Base-by-base conservation (phyloP, 2,797 vertebrate species). In the Rhabdophis nuchalis region DNA sequence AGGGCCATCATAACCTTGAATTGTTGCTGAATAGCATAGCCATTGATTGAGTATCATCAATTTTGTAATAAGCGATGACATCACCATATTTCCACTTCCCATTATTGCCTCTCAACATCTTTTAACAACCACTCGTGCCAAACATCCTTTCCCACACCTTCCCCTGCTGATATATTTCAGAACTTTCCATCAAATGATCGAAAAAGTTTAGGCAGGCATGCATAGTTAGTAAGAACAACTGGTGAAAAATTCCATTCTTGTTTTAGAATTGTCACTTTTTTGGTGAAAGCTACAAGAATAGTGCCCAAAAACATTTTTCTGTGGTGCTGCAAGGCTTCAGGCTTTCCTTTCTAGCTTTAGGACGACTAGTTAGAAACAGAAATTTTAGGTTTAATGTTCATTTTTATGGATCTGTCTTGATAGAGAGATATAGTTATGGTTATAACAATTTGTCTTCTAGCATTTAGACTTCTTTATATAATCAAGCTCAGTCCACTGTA, bases 281-380 rank as follows among this genome's bases (percentile, higher is more conserved):
- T 50, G 92, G 23, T 25, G 88, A 93, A 88, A 94, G 5, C 32
- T 58, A n/a, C 90, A 88, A 88, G 54, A 2, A 3, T 93, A 60
- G 16, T 92, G 54, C 60, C 68, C 68, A 94, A 90, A 36, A 93
- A 61, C 36, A 90, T 1, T 0, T 61, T 95, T 93, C 87, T 90
- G 0, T 0, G 27, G 0, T 0, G 27, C 56, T 90, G 5, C 68
- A 53, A 93, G 54, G 54, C 41, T 61, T 18, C 3, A 0, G 0
- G 3, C 2, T 41, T 25, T 50, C 41, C 8, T 89, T 94, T 88
- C 25, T 89, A 54, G 1, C 50, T 94, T 93, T 93, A 89, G 72
- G 72, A 92, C 25, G n/a, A 91, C 56, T 94, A 93, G 94, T 68
- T 95, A 14, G 85, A 95, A 96, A 93, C 90, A 95, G 91, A 94